Conservation (phyloP, 2,113 vertebrate species). For the Tricholaema leucomelas region DNA sequence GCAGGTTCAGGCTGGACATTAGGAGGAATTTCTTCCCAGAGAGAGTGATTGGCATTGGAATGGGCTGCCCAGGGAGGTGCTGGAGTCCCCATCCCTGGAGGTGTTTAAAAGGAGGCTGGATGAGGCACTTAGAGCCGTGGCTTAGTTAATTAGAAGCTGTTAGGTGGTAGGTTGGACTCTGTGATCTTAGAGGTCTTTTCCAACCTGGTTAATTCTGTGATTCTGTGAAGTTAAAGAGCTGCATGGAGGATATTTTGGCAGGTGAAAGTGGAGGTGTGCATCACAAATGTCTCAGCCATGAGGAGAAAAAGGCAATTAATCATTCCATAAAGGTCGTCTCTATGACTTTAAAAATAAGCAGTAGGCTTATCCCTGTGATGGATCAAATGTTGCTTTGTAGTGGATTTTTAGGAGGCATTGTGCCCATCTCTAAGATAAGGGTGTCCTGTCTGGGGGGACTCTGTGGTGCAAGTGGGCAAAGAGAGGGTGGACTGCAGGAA, state of each 20-base stretch:
- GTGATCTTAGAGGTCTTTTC: too few relatives aligned
- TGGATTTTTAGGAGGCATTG: not conserved
- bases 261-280: not conserved
- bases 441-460: not conserved
- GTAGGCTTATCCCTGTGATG: not conserved
- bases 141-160: too few relatives aligned
- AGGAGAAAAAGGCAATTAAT: not conserved
- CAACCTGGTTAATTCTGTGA: too few relatives aligned
- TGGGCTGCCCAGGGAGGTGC: too few relatives aligned
- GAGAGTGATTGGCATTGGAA: too few relatives aligned
- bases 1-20: too few relatives aligned
- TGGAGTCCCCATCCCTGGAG: too few relatives aligned
- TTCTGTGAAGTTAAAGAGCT: not conserved
- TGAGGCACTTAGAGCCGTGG: too few relatives aligned
- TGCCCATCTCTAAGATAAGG: accelerated
- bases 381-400: not conserved
- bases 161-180: too few relatives aligned
- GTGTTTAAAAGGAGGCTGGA: too few relatives aligned
- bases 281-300: not conserved
- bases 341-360: not conserved
- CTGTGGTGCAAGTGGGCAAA: not conserved
- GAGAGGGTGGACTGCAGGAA: not conserved
- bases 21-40: too few relatives aligned
- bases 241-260: not conserved
- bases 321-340: too few relatives aligned